Conservation (phyloP, 2,113 vertebrate genomes). For the Macquaria ambigua region DNA sequence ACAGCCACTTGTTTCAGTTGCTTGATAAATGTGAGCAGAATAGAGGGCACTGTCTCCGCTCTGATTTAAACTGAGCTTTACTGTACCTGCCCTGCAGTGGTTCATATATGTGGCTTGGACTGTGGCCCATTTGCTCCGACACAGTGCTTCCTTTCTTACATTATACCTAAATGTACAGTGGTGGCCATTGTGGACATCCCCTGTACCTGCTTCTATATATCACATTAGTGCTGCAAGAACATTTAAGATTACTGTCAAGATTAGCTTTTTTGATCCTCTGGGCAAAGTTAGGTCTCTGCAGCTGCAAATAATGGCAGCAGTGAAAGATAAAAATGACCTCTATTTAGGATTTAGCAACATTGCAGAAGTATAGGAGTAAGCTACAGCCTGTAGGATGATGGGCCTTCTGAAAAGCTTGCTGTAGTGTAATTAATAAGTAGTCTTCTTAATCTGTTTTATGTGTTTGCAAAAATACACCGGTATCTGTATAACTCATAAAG, state of each 20-base stretch:
- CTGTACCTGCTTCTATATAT: neutral
- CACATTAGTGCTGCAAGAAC: slow-evolving; percentile 1
- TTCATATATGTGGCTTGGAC: slow-evolving; percentile 46
- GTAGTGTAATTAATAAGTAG: too few relatives aligned
- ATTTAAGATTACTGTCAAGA: slow-evolving; percentile 17
- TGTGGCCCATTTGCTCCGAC: slow-evolving; percentile 36
- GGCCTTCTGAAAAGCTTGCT: neutral
- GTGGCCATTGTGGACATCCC: slow-evolving; percentile 25
- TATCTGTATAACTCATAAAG: neutral
- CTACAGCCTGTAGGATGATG: neutral
- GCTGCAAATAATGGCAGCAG: slow-evolving; percentile 1
- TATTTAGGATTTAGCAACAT: neutral
- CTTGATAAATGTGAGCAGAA: slow-evolving; percentile 44
- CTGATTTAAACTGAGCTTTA: slow-evolving; percentile 42
- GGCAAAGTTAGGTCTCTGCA: slow-evolving; percentile 1
- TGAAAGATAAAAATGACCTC: neutral
- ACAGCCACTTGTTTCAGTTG: slow-evolving; percentile 51
- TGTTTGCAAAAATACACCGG: neutral
- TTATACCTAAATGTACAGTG: slow-evolving; percentile 51
- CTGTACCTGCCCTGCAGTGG: slow-evolving; percentile 37
- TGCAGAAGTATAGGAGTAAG: neutral
- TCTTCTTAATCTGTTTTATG: neutral
- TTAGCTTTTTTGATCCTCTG: slow-evolving; percentile 10
- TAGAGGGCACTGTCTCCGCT: slow-evolving; percentile 8
- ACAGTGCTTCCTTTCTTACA: slow-evolving; percentile 60